Evolutionary conservation across 2,113 vertebrate species (phyloP).

Genomic region (Gavia stellata): DNA sequence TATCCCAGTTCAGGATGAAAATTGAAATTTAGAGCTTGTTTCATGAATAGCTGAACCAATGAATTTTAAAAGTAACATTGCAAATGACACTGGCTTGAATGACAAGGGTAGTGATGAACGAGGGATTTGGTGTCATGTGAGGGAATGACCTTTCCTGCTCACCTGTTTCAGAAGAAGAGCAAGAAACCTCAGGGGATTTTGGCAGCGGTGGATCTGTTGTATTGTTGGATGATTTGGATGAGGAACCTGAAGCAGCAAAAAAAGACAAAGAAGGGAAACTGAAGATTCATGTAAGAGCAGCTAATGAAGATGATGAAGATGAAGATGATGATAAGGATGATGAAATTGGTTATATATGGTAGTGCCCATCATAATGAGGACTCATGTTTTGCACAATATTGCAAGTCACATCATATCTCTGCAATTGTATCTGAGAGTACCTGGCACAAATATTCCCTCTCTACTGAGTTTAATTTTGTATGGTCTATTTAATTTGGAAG

Average conservation of each 20-base stretch:
- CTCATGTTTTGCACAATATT: slow-evolving; percentile 64
- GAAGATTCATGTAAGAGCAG: slow-evolving; percentile 81
- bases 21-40: background rate
- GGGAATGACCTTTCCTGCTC: slow-evolving; percentile 30
- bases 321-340: slow-evolving; percentile 93
- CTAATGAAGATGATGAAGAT: slow-evolving; percentile 91
- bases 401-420: slow-evolving; percentile 69
- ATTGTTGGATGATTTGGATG: slow-evolving; percentile 88
- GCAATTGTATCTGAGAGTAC: slow-evolving; percentile 72
- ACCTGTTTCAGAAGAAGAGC: slow-evolving; percentile 83
- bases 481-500: slow-evolving; percentile 40
- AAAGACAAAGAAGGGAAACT: slow-evolving; percentile 83
- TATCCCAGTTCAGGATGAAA: background rate
- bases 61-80: background rate
- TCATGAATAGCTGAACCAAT: background rate
- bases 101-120: background rate
- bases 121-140: background rate
- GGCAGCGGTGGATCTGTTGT: slow-evolving; percentile 88
- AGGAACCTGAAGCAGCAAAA: slow-evolving; percentile 76
- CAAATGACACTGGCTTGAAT: background rate
- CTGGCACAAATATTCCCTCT: slow-evolving; percentile 63
- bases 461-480: slow-evolving; percentile 47
- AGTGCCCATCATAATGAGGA: slow-evolving; percentile 67
- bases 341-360: slow-evolving; percentile 88
- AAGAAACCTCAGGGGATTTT: slow-evolving; percentile 93